phyloP scores from a whole-genome alignment of 30 jellyfish, hydroid and myxozoan genomes.

The Haliclystus octoradiatus region DNA sequence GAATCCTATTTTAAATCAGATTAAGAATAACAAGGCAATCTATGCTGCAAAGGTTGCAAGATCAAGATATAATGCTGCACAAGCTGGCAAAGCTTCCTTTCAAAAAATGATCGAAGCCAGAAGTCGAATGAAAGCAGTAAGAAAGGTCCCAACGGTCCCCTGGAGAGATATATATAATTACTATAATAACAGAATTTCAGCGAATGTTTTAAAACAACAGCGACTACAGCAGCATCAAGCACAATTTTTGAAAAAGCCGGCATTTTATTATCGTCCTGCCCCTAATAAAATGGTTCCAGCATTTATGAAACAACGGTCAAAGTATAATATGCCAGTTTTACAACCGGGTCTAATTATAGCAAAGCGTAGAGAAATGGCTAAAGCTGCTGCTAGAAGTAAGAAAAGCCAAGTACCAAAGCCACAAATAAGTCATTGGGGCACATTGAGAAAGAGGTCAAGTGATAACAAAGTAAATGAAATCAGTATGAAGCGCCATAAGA shows the following conservation, averaged over 20 bases:
- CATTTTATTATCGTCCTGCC: neutral
- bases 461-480: neutral
- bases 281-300: neutral
- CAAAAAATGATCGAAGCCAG: neutral
- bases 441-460: conserved; percentile 29
- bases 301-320: neutral
- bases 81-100: neutral
- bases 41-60: neutral
- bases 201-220: neutral
- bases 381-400: neutral
- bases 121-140: too few relatives aligned
- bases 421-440: conserved; percentile 35
- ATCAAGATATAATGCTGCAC: neutral
- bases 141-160: neutral
- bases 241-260: neutral
- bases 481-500: neutral
- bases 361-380: neutral
- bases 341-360: neutral
- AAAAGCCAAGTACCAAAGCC: neutral
- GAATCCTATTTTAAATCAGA: neutral
- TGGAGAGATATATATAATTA: neutral
- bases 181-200: neutral
- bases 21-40: neutral
- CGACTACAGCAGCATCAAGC: neutral
- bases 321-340: neutral